phyloP scores from a whole-genome alignment of 2,113 vertebrate species.

The Sphaerodactylus townsendi region DNA sequence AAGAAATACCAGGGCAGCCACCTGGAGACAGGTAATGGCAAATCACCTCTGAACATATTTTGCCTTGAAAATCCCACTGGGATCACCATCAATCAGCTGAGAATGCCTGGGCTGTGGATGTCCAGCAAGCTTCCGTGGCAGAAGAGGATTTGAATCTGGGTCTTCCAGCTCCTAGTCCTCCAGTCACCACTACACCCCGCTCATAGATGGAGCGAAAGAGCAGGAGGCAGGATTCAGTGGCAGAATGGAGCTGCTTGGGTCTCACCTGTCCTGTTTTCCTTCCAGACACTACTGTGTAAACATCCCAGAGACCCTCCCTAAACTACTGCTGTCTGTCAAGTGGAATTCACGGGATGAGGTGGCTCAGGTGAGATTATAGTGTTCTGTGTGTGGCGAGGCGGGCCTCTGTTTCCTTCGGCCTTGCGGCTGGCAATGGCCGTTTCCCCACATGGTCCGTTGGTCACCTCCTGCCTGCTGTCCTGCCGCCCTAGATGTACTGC shows the following conservation, averaged over 20 bases:
- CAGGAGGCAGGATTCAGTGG: background rate
- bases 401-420: background rate
- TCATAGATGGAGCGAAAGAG: background rate
- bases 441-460: background rate
- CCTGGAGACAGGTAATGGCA: too few relatives aligned
- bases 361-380: constrained; percentile 23
- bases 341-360: constrained; percentile 69
- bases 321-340: constrained; percentile 71
- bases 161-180: too few relatives aligned
- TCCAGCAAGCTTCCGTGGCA: too few relatives aligned
- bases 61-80: too few relatives aligned
- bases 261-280: background rate
- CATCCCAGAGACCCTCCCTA: constrained; percentile 78
- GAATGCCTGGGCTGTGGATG: too few relatives aligned
- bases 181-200: too few relatives aligned
- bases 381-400: background rate
- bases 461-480: background rate
- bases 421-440: background rate
- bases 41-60: too few relatives aligned
- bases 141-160: too few relatives aligned
- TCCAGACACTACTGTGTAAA: constrained; percentile 81
- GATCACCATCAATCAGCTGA: too few relatives aligned
- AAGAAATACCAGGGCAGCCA: too few relatives aligned
- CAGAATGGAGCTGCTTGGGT: background rate
- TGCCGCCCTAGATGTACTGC: constrained; percentile 66